These are phyloP conservation scores for Hylia prasina DNA, from an alignment of 2,113 vertebrate genomes.

Conservation along the genomic window DNA sequence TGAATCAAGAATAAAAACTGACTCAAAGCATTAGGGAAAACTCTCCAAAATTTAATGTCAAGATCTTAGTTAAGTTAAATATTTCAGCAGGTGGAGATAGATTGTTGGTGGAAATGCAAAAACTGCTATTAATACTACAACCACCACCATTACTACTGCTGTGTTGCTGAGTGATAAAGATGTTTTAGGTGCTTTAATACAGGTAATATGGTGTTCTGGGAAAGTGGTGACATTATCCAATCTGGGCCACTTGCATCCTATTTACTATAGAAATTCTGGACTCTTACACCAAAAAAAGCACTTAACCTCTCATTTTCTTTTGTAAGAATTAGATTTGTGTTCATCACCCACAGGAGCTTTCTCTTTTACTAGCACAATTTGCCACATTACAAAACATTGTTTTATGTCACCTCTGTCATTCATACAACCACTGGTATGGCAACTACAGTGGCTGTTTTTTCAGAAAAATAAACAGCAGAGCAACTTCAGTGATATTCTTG, in stretches of 20 bases:
- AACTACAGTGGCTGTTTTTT: not conserved
- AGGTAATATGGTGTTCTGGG: not conserved
- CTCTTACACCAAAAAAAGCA: not conserved
- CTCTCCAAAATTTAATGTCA: not conserved
- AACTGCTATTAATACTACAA: not conserved
- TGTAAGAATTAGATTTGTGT: not conserved
- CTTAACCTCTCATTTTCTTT: not conserved
- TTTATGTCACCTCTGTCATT: not conserved
- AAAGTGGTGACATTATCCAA: not conserved
- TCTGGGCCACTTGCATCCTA: not conserved
- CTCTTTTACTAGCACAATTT: not conserved
- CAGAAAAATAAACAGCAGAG: not conserved
- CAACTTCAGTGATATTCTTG: not conserved
- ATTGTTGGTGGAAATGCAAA: not conserved
- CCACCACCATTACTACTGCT: not conserved
- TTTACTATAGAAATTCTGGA: not conserved
- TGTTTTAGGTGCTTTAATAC: not conserved
- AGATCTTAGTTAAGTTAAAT: not conserved
- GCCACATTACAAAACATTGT: not conserved
- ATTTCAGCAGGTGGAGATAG: not conserved
- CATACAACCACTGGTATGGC: not conserved
- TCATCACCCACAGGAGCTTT: not conserved
- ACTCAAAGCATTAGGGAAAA: not conserved
- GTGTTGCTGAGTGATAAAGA: not conserved
- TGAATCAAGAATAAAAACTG: not conserved